A percentile compares a stretch with the other conserved stretches of the same genome.
These are phyloP conservation scores for Galaxias olidus DNA, from an alignment of 2,797 vertebrate species.

Conservation along the genomic window DNA sequence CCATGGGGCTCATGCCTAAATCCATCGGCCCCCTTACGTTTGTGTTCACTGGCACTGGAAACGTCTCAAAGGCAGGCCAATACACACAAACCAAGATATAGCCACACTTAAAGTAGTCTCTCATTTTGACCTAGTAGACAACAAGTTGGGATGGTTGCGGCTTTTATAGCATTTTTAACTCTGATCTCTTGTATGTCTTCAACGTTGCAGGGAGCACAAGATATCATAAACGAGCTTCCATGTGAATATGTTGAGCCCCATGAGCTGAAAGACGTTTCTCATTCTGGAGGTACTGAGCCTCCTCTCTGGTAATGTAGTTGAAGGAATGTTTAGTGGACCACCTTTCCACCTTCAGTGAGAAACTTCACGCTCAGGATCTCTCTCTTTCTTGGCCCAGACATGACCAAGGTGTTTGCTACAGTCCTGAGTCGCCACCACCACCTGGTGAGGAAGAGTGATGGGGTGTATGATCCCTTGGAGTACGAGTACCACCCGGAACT, in stretches of 20 bases:
- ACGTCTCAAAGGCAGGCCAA: constrained; percentile 90
- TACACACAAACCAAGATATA: no score
- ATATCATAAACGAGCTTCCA: constrained; percentile 92
- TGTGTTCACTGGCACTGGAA: constrained; percentile 97
- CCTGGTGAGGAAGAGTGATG: constrained; percentile 88
- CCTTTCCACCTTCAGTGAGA: no score
- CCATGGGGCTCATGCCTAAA: constrained; percentile 94
- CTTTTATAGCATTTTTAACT: no score
- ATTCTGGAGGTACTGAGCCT: constrained; percentile 81
- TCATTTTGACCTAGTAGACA: no score
- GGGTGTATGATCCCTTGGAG: constrained; percentile 87
- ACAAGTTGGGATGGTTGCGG: no score
- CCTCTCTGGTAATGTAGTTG: not conserved
- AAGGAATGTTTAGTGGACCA: no score
- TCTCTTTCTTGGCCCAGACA: constrained; percentile 69
- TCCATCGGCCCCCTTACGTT: constrained; percentile 94
- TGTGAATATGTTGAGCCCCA: constrained; percentile 95
- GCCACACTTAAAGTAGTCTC: no score
- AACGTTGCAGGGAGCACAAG: constrained; percentile 87
- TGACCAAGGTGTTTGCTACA: constrained; percentile 91
- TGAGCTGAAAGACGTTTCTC: constrained; percentile 89
- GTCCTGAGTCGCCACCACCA: constrained; percentile 96
- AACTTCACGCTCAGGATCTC: no score
- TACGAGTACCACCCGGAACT: constrained; percentile 90
- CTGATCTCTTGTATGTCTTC: not conserved